Percentiles rank a stretch among this genome's conserved stretches.
Conservation (phyloP, 2,888 invertebrate species). For the Metellina segmentata region DNA sequence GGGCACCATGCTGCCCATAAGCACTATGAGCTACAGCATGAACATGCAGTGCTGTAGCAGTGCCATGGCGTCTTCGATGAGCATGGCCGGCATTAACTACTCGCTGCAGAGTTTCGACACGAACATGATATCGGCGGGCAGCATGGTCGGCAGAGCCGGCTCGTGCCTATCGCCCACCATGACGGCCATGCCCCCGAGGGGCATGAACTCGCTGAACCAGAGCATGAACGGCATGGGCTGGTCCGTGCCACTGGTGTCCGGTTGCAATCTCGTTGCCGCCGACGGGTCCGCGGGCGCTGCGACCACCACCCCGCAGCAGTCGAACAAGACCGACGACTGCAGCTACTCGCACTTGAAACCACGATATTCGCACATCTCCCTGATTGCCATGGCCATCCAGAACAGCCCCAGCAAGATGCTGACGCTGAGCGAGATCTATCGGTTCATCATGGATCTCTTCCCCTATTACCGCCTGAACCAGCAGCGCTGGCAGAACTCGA, state of each 20-base stretch:
- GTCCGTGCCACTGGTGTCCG: constrained; percentile 58
- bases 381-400: constrained; percentile 99
- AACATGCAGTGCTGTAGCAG: constrained; percentile 77
- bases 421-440: constrained; percentile 98
- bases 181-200: constrained; percentile 75
- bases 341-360: constrained; percentile 98
- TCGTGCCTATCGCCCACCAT: constrained; percentile 75
- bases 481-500: constrained; percentile 99
- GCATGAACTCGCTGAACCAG: constrained; percentile 75
- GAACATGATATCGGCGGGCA: constrained; percentile 75
- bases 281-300: constrained; percentile 66
- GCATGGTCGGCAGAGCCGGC: constrained; percentile 66
- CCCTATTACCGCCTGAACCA: constrained; percentile 99
- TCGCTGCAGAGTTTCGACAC: constrained; percentile 74
- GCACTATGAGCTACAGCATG: constrained; percentile 73
- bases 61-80: constrained; percentile 72
- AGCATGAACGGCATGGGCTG: constrained; percentile 68
- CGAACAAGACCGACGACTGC: constrained; percentile 93
- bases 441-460: constrained; percentile 99
- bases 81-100: constrained; percentile 76
- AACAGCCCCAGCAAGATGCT: constrained; percentile 97
- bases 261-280: constrained; percentile 58
- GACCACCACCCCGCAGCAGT: constrained; percentile 85
- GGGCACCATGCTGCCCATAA: constrained; percentile 74
- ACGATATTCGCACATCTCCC: constrained; percentile 98